Conservation (phyloP, 1,140 invertebrate species). For the Thaumetopoea pityocampa region DNA sequence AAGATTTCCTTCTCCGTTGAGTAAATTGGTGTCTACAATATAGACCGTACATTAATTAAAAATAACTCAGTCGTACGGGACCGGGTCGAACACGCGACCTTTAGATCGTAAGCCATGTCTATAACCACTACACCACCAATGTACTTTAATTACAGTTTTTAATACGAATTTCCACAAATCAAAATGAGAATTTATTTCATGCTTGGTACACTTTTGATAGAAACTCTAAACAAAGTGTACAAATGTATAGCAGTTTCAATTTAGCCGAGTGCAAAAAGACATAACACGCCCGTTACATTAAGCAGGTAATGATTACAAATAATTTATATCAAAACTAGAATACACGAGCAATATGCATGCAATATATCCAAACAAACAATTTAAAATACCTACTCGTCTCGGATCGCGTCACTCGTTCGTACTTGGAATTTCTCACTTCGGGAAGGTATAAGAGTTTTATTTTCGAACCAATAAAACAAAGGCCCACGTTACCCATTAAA, state of each 20-base stretch:
- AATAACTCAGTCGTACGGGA: too few species aligned
- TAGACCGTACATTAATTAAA: too few species aligned
- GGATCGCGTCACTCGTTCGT: slow-evolving; percentile 16
- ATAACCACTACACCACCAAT: too few species aligned
- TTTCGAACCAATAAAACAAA: slow-evolving; percentile 41
- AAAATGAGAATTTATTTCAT: neutral
- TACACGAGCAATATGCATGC: neutral
- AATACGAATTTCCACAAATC: neutral
- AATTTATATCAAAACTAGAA: slow-evolving; percentile 7
- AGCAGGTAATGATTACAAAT: too few species aligned
- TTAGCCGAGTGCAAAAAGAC: slow-evolving; percentile 3
- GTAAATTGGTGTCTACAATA: too few species aligned
- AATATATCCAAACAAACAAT: slow-evolving; percentile 8
- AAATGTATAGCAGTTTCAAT: slow-evolving; percentile 2
- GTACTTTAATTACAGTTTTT: too few species aligned
- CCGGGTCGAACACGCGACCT: too few species aligned
- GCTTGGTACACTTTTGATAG: neutral
- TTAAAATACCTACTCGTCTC: slow-evolving; percentile 17
- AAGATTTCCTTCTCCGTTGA: too few species aligned
- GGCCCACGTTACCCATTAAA: slow-evolving; percentile 42
- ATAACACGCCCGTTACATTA: neutral
- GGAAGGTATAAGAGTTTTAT: slow-evolving; percentile 25
- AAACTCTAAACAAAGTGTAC: too few species aligned
- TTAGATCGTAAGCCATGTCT: too few species aligned
- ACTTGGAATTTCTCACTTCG: slow-evolving; percentile 16